phyloP scores from a whole-genome alignment of 2,888 invertebrate species.

The Erynnis tages region DNA sequence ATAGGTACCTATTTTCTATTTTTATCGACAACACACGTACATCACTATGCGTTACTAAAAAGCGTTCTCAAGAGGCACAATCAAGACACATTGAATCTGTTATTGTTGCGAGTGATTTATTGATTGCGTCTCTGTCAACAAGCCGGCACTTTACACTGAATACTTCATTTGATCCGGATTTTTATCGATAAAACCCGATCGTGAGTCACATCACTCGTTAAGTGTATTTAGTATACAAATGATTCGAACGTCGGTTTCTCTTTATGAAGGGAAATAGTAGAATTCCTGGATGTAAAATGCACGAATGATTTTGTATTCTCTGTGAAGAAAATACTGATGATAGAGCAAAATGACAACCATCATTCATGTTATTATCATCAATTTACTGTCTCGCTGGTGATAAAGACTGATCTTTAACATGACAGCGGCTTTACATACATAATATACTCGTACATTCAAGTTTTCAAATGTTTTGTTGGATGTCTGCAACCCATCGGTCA shows the following conservation, averaged over 20 bases:
- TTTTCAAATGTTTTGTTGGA: no score
- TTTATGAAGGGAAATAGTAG: slow-evolving; percentile 16
- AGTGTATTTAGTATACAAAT: slow-evolving; percentile 76
- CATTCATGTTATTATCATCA: no score
- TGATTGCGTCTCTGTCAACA: slow-evolving; percentile 81
- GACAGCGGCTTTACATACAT: no score
- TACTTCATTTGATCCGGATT: slow-evolving; percentile 81
- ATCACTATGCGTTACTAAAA: slow-evolving; percentile 66
- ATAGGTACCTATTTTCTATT: background rate
- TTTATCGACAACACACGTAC: slow-evolving; percentile 44
- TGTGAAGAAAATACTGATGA: background rate
- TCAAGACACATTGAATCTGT: slow-evolving; percentile 79
- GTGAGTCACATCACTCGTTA: slow-evolving; percentile 77
- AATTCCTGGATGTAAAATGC: slow-evolving; percentile 6
- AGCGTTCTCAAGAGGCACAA: slow-evolving; percentile 76
- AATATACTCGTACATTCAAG: no score
- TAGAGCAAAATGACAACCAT: no score
- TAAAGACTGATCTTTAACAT: no score
- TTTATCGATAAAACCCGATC: slow-evolving; percentile 74
- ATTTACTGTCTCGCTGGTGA: no score
- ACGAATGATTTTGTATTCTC: background rate
- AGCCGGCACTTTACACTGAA: slow-evolving; percentile 73
- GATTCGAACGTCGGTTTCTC: slow-evolving; percentile 49
- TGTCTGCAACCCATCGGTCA: no score
- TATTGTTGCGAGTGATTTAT: slow-evolving; percentile 80